phyloP scores from a whole-genome alignment of 2,113 vertebrate genomes.

The Ondatra zibethicus region DNA sequence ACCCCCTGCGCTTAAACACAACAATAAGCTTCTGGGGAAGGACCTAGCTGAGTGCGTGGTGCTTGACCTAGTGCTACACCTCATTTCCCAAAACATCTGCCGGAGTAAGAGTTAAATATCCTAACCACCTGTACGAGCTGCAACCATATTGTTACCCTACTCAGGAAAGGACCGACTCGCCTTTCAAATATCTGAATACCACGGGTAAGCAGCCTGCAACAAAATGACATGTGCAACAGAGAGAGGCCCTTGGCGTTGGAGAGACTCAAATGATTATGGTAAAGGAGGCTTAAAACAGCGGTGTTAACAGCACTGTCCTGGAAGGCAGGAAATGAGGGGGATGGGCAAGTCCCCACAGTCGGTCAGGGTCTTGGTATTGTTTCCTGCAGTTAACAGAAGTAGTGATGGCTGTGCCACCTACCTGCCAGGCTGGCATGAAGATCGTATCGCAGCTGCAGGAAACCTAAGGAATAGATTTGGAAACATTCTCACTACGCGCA shows the following conservation, averaged over 20 bases:
- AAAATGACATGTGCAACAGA: neutral
- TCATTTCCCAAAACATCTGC: constrained; percentile 52
- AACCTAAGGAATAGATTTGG: neutral
- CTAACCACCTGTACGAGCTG: neutral
- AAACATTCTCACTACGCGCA: neutral
- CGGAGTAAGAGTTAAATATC: constrained; percentile 1
- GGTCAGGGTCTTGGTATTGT: neutral
- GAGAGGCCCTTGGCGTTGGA: neutral
- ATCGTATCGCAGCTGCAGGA: neutral
- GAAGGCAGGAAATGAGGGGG: neutral
- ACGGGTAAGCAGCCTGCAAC: neutral
- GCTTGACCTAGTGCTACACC: constrained; percentile 6
- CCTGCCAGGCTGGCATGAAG: neutral
- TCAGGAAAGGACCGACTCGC: neutral
- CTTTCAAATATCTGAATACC: constrained; percentile 31
- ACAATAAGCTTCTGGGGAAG: constrained; percentile 38
- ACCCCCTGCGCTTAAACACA: constrained; percentile 43
- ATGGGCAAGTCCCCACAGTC: neutral
- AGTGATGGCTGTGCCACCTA: neutral
- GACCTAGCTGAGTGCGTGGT: constrained; percentile 42
- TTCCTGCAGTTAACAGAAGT: neutral
- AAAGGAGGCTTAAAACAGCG: neutral
- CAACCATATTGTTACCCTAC: neutral
- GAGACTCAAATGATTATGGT: neutral
- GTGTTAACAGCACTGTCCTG: neutral